Percentiles rank a stretch among this genome's conserved stretches.
Conservation (phyloP, 1,140 invertebrate species). For the Nasonia longicornis region DNA sequence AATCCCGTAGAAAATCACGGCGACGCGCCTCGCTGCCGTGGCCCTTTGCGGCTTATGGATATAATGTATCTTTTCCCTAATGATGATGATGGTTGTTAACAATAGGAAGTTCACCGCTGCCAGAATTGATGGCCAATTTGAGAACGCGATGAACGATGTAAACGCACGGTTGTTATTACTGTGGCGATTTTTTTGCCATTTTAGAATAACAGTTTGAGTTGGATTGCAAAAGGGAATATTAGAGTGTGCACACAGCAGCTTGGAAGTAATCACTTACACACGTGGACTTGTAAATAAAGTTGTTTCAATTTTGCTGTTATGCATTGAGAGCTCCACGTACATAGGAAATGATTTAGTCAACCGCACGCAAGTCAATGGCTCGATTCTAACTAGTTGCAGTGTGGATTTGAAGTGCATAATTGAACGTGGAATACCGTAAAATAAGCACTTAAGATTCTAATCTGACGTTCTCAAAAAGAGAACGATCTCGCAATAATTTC, state of each 20-base stretch:
- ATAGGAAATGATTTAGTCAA: no score
- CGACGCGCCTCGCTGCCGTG: neutral
- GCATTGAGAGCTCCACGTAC: neutral
- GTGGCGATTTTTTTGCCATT: no score
- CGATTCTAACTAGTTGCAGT: neutral
- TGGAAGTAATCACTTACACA: neutral
- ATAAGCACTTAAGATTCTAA: neutral
- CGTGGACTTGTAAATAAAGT: neutral
- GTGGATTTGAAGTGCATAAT: neutral
- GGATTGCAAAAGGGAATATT: neutral
- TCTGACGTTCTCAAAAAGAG: neutral
- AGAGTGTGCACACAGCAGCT: neutral
- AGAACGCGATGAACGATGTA: no score
- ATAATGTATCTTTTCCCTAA: neutral
- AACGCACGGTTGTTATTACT: no score
- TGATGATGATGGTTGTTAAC: neutral
- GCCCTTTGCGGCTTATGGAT: neutral
- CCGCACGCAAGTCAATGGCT: neutral
- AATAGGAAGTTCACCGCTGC: neutral
- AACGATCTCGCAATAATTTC: neutral
- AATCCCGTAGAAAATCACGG: neutral
- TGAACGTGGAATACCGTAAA: neutral
- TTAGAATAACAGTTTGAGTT: no score
- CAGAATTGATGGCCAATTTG: neutral
- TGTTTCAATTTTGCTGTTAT: neutral